Base-by-base conservation (phyloP, 2,113 vertebrate species). In the Empidonax traillii region DNA sequence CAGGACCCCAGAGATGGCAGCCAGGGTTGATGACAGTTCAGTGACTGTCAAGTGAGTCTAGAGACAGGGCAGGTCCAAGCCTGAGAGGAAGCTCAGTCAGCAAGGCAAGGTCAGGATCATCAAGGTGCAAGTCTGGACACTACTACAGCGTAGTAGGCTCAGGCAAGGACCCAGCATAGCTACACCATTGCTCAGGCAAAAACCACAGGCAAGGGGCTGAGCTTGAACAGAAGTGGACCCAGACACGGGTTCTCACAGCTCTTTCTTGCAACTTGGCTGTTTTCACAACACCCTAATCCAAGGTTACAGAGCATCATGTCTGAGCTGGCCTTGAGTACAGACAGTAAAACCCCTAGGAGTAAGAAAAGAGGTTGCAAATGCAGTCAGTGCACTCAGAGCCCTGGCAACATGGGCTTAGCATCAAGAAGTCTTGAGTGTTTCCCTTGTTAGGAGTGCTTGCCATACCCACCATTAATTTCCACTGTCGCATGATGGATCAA, bases 31-130 rank as follows among this genome's bases (percentile, higher is more conserved):
- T 18, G 27, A n/a, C 46, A 51, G 31, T 4, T 22, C 3, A 1
- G 2, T 16, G 69, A 37, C 46, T 1, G 6, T 20, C 71, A 71
- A 21, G 10, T 0, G 1, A 66, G 55, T 21, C 19, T 8, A 8
- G 62, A 61, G 13, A 58, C 23, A 30, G 30, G 28, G 49, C n/a
- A 61, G 59, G 20, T 52, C 51, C 52, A 21, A 25, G 31, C 31
- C 65, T 78, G 37, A 46, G 9, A 1, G 25, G 67, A 61, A 77
- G 59, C 33, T 76, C 73, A 8, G 43, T 10, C 81, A 66, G 61
- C 65, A 62, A 31, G 59, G 58, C 39, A 73, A 31, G 46, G n/a
- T 28, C 56, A 63, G 62, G 19, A 49, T 8, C 21, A 53, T 12
- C 24, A 8, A 5, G 3, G 12, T 28, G 28, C 51, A 53, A 56